Percentiles rank a stretch among this genome's conserved stretches.
phyloP scores from a whole-genome alignment of 2,113 vertebrate genomes.

The Tyto alba region DNA sequence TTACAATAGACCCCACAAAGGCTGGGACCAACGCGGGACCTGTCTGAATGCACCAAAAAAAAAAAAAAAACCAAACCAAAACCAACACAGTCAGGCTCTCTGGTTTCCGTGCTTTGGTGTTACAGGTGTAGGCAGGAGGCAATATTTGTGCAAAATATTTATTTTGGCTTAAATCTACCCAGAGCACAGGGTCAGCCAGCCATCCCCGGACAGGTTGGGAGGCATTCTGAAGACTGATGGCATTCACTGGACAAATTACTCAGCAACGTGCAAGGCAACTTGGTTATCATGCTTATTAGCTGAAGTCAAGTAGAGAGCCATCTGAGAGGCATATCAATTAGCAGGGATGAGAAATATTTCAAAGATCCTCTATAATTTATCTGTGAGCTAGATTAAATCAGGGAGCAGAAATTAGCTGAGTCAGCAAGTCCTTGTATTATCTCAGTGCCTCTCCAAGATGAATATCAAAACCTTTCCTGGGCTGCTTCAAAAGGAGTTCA shows the following conservation, averaged over 20 bases:
- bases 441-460: background rate
- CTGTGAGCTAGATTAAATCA: background rate
- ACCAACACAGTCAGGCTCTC: background rate
- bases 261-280: background rate
- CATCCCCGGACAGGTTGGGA: background rate
- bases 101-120: too few relatives aligned
- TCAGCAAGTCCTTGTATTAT: background rate
- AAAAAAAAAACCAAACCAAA: too few relatives aligned
- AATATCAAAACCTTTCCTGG: background rate
- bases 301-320: background rate
- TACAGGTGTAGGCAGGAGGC: too few relatives aligned
- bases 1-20: too few relatives aligned
- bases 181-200: background rate
- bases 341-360: background rate
- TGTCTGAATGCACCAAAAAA: background rate
- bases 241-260: background rate
- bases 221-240: background rate
- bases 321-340: background rate
- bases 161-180: too few relatives aligned
- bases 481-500: background rate
- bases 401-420: background rate
- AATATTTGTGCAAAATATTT: background rate
- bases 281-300: background rate
- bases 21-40: background rate
- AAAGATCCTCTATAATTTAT: background rate